Evolutionary conservation across 2,113 vertebrate species (phyloP), one percentile per base, ranked within the genome.

Genomic region (Atractosteus spatula): DNA sequence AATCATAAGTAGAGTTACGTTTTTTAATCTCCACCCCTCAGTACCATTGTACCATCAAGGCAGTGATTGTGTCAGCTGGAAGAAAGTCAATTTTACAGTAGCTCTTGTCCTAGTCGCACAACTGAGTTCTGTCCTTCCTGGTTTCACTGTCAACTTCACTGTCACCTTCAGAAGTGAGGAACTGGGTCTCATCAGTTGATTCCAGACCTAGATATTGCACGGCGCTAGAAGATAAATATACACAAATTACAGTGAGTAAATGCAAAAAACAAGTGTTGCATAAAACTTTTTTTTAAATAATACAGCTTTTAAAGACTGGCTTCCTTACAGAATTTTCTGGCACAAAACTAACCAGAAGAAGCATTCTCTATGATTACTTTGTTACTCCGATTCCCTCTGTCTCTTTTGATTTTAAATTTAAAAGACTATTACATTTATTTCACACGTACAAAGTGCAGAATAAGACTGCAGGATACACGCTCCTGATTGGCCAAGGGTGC

Each of bases 181-280:
- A 68, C 54, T 13, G 62, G 14, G 73, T 72, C 29, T 83, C 74
- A 43, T 78, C 71, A n/a, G 41, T 55, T 57, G 41, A 45, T n/a
- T 75, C 76, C 70, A 79, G 63, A 42, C 54, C 43, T 4, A 80
- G 68, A 59, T 74, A 77, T 8, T 81, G 54, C 8, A 73, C 12
- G 54, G 41, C 64, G 54, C 81, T 81, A 41, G 16, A 65, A 47
- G 29, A n/a, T 13, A 64, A 69, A 55, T 42, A 68, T 0, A 54
- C 56, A 62, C n/a, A 16, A 63, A 54, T 4, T 41, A 3, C 7
- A 17, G 55, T 56, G 56, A 44, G 57, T 1, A 29, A 29, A 29
- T 29, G 17, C 17, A 29, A 29, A 29, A 29, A 29, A 29, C 17
- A 29, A 29, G 17, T 29, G 17, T 29, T 29, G 17, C 17, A 29